A percentile compares a stretch with the other conserved stretches of the same genome.
Evolutionary conservation across 2,888 invertebrate species (phyloP).

Genomic region (Netelia fuscicornis): DNA sequence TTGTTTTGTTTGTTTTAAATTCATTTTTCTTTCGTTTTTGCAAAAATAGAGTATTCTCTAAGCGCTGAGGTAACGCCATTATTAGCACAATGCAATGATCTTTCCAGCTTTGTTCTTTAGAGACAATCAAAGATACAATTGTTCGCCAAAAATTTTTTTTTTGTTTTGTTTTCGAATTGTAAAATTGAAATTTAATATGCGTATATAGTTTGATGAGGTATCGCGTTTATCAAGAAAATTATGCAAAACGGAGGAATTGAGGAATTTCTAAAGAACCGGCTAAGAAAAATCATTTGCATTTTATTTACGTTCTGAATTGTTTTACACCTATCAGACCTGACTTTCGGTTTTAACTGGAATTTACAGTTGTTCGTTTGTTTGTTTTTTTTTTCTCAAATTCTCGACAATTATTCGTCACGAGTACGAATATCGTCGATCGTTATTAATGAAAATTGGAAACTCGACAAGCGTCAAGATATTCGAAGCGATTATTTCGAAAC

Average conservation of each 20-base stretch:
- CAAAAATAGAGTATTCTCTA: conserved; percentile 59
- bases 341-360: neutral
- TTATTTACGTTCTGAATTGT: conserved; percentile 27
- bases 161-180: neutral
- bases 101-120: conserved; percentile 36
- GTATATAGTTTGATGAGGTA: too few species aligned
- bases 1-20: neutral
- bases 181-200: neutral
- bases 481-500: too few species aligned
- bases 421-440: neutral
- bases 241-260: conserved; percentile 17
- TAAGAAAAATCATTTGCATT: conserved; percentile 47
- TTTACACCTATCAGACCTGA: neutral
- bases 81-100: conserved; percentile 28
- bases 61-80: neutral
- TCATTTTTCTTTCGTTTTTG: conserved; percentile 21
- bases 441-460: too few species aligned
- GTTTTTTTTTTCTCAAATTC: neutral
- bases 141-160: neutral
- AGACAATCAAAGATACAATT: neutral
- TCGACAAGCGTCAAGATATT: too few species aligned
- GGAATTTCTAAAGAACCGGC: conserved; percentile 33
- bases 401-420: neutral
- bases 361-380: neutral
- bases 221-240: too few species aligned